Base-by-base conservation (phyloP, 2,797 vertebrate species). In the Sebastes trivittatus region DNA sequence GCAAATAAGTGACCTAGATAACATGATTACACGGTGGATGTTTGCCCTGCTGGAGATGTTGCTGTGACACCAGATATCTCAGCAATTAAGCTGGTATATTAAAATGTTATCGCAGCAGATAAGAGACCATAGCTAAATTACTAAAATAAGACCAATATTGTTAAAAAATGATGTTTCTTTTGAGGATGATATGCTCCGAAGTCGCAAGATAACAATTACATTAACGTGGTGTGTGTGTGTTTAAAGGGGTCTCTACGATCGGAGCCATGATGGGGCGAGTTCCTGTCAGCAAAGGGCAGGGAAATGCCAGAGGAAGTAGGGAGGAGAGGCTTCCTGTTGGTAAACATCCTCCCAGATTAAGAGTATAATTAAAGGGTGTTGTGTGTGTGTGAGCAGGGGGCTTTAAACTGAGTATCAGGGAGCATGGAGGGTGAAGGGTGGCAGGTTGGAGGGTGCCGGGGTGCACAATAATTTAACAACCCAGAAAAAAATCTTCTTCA, bases 281-380 rank as follows among this genome's bases (percentile, higher is more conserved):
- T 88, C 74, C 76, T 84, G 81, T 81, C 78, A 66, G 78, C 68
- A 94, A 95, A 94, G 93, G 93, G 82, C 92, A 94, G 77, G 79
- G 74, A 95, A 94, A 94, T 95, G 93, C 90, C 94, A 95, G 70
- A 70, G 88, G 89, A 93, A 88, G 90, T 84, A 71, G 79, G 84
- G 88, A 88, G 91, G 85, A 87, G 81, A 88, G 87, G 77, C 80
- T 93, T 95, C 93, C 94, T 95, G 94, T 94, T 92, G 90, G 92
- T 93, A 95, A 95, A 94, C 93, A 94, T 90, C 92, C 90, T 87
- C 83, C 64, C 86, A 89, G 89, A 89, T 93, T 93, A 95, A 91
- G 75, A 73, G 78, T 80, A 76, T 91, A 92, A 95, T 93, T 94
- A 90, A 82, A 76, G 85, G 64, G 46, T 77, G 78, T 56, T 77